A percentile compares a stretch with the other conserved stretches of the same genome.
phyloP scores from a whole-genome alignment of 2,888 invertebrate genomes.

The Drosophila prostipennis region DNA sequence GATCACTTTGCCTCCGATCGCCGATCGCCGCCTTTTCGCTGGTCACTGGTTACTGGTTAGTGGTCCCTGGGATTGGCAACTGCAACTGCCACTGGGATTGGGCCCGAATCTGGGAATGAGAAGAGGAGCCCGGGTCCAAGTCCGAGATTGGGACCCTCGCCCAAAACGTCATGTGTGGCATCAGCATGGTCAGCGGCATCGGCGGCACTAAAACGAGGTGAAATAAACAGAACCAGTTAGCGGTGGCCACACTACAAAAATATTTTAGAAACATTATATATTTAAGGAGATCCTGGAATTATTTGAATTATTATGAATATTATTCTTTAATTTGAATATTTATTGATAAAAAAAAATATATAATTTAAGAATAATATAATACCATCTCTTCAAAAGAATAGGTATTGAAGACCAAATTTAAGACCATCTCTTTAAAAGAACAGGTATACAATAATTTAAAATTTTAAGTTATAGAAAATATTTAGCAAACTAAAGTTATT shows the following conservation, averaged over 20 bases:
- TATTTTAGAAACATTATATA: neutral
- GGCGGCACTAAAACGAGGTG: conserved; percentile 43
- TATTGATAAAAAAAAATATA: too few relatives aligned
- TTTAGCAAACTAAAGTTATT: too few relatives aligned
- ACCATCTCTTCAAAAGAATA: too few relatives aligned
- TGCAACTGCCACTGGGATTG: conserved; percentile 35
- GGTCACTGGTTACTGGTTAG: conserved; percentile 19
- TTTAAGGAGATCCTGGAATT: too few relatives aligned
- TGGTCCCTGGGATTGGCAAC: conserved; percentile 31
- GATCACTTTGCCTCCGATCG: conserved; percentile 24
- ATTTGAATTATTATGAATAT: too few relatives aligned
- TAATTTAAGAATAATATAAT: too few relatives aligned
- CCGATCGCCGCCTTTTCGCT: neutral
- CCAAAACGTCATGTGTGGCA: conserved; percentile 74
- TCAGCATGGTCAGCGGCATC: conserved; percentile 51
- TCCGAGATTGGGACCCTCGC: conserved; percentile 23
- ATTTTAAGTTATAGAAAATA: neutral
- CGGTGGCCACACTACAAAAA: conserved; percentile 14
- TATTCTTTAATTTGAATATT: too few relatives aligned
- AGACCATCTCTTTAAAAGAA: too few relatives aligned
- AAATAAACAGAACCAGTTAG: conserved; percentile 56
- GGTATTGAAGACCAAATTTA: too few relatives aligned
- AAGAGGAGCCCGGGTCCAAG: conserved; percentile 7
- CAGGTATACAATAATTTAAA: neutral
- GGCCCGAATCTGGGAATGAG: conserved; percentile 22